These are phyloP conservation scores for Podarcis siculus DNA, from an alignment of 2,797 vertebrate species.

Conservation along the genomic window DNA sequence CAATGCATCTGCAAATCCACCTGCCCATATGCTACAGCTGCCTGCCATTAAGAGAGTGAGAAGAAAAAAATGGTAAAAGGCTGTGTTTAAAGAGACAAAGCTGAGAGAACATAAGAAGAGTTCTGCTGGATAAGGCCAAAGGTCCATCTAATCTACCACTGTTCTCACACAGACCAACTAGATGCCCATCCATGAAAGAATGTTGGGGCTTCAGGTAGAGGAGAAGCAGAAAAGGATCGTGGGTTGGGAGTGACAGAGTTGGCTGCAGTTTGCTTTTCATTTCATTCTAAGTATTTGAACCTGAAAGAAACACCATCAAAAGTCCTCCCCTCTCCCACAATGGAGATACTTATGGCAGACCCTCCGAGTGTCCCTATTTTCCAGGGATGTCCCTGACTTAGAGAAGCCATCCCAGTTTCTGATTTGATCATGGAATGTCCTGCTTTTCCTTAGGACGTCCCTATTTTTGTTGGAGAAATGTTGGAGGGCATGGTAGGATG, in stretches of 20 bases:
- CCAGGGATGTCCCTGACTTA: too few species aligned
- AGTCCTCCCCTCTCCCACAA: neutral
- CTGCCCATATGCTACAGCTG: constrained; percentile 74
- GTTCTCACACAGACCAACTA: too few species aligned
- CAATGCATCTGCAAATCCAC: constrained; percentile 65
- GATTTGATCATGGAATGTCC: neutral
- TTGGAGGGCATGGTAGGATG: too few species aligned
- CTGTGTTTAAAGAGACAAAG: neutral
- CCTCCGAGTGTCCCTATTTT: too few species aligned
- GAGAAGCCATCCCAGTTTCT: too few species aligned
- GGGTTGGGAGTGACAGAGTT: neutral
- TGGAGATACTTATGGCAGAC: neutral
- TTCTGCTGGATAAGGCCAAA: too few species aligned
- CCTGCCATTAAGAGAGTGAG: constrained; percentile 51
- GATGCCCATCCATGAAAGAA: neutral
- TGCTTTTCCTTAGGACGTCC: too few species aligned
- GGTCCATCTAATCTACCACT: too few species aligned
- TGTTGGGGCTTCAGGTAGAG: too few species aligned
- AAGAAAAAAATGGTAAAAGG: constrained; percentile 12
- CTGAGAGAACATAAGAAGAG: too few species aligned
- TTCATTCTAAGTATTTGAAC: neutral
- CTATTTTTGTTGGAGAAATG: too few species aligned
- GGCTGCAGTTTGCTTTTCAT: neutral
- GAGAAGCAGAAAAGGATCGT: neutral
- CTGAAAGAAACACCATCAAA: neutral